Evolutionary conservation across 2,113 vertebrate species (phyloP).

Genomic region (Oostethus manadensis): DNA sequence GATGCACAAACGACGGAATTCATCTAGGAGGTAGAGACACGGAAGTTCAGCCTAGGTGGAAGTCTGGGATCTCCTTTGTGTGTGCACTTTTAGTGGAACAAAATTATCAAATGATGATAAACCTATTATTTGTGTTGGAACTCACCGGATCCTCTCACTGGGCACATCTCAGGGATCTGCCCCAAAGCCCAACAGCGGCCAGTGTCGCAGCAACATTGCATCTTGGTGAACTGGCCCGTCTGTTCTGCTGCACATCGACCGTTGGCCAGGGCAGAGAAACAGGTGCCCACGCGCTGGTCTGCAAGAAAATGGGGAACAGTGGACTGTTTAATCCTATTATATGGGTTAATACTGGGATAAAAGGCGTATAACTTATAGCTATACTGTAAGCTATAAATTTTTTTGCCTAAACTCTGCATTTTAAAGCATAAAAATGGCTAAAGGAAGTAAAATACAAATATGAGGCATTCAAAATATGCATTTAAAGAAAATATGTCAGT

Average conservation of each 20-base stretch:
- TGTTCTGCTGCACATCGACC: constrained; percentile 88
- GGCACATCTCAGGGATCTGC: constrained; percentile 90
- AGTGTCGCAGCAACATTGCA: constrained; percentile 92
- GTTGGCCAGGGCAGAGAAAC: constrained; percentile 85
- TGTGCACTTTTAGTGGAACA: not conserved
- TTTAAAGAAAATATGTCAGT: no score
- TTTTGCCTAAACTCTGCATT: no score
- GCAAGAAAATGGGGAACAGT: constrained; percentile 13
- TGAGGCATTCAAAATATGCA: no score
- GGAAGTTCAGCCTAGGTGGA: not conserved
- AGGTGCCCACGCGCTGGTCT: constrained; percentile 91
- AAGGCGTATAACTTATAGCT: no score
- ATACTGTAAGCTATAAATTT: no score
- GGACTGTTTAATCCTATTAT: no score
- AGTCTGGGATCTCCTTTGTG: not conserved
- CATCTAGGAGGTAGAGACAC: constrained; percentile 69
- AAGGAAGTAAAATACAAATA: no score
- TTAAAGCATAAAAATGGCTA: no score
- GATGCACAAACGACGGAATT: constrained; percentile 82
- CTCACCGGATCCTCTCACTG: constrained; percentile 89
- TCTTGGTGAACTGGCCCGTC: constrained; percentile 84
- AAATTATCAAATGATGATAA: not conserved
- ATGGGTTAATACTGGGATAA: no score
- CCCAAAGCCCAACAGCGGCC: constrained; percentile 91
- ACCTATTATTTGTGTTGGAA: constrained; percentile 11